Percentiles rank a stretch among this genome's conserved stretches.
phyloP scores from a whole-genome alignment of 2,888 invertebrate species.

The Beris chalybata region DNA sequence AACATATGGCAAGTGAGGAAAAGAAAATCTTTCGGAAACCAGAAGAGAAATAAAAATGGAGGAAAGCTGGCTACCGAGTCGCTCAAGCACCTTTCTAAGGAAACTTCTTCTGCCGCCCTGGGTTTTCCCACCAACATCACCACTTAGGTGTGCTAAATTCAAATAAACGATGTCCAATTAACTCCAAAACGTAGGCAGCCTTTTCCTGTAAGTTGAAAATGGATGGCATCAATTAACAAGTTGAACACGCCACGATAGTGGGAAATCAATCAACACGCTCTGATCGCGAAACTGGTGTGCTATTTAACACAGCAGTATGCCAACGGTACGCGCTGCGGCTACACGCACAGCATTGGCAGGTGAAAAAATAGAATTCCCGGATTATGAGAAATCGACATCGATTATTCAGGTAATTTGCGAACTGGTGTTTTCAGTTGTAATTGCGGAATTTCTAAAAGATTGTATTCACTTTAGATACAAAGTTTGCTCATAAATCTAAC shows the following conservation, averaged over 20 bases:
- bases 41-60: not conserved
- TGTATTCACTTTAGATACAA: too few relatives aligned
- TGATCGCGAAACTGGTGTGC: too few relatives aligned
- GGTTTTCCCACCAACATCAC: not conserved
- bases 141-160: conserved; percentile 1
- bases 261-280: too few relatives aligned
- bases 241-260: not conserved
- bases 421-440: too few relatives aligned
- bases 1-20: not conserved
- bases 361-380: too few relatives aligned
- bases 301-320: too few relatives aligned
- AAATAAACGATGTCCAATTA: conserved; percentile 20
- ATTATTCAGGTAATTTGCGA: too few relatives aligned
- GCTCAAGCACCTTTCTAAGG: conserved; percentile 3
- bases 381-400: too few relatives aligned
- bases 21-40: not conserved
- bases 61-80: not conserved
- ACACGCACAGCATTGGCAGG: too few relatives aligned
- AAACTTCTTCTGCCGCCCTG: not conserved
- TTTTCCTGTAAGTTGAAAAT: not conserved
- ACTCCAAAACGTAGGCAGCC: not conserved
- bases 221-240: conserved; percentile 20
- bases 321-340: too few relatives aligned
- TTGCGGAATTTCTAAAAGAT: too few relatives aligned
- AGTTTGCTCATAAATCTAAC: too few relatives aligned